These are phyloP conservation scores for Harpagoxenus sublaevis DNA, from an alignment of 2,888 invertebrate genomes.

Conservation along the genomic window DNA sequence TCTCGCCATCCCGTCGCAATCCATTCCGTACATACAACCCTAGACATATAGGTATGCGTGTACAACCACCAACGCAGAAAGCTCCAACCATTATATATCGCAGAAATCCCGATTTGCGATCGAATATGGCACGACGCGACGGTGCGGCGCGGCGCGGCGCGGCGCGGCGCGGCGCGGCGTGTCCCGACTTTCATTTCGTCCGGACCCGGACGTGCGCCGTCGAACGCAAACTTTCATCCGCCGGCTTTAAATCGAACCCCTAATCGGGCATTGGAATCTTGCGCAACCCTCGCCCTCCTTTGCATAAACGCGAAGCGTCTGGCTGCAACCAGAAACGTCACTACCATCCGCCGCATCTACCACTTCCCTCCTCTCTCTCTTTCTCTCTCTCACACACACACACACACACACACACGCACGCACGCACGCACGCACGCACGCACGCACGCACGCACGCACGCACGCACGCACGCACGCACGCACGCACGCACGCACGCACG, in stretches of 20 bases:
- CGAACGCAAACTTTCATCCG: constrained; percentile 49
- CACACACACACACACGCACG: too few species aligned
- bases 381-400: background rate
- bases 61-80: constrained; percentile 6
- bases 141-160: background rate
- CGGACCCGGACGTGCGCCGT: constrained; percentile 36
- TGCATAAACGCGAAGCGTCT: constrained; percentile 39
- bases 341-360: constrained; percentile 11
- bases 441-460: too few species aligned
- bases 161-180: background rate
- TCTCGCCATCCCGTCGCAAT: constrained; percentile 21
- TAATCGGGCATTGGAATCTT: constrained; percentile 68
- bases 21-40: background rate
- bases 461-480: too few species aligned
- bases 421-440: too few species aligned
- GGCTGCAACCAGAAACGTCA: constrained; percentile 33
- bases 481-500: too few species aligned
- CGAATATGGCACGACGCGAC: constrained; percentile 7
- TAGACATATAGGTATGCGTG: background rate
- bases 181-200: constrained; percentile 47
- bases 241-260: constrained; percentile 64
- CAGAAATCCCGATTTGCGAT: constrained; percentile 54
- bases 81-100: constrained; percentile 33
- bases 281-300: constrained; percentile 29
- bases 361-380: background rate